Conservation (phyloP, 2,113 vertebrate species). For the Catagonus wagneri region DNA sequence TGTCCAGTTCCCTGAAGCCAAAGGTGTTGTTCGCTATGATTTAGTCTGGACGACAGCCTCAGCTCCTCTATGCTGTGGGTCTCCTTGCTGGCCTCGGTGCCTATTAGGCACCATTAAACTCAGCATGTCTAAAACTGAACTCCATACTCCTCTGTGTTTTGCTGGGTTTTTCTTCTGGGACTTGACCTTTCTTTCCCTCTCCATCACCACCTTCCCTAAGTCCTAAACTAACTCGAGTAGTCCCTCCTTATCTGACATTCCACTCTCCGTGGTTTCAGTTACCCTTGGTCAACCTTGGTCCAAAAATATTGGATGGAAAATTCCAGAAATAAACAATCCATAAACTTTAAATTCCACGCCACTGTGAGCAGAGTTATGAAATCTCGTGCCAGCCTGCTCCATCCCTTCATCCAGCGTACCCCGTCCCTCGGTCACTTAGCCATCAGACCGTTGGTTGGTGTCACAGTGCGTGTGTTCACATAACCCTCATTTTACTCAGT, state of each 20-base stretch:
- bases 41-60: not conserved
- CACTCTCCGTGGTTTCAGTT: not conserved
- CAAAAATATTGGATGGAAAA: not conserved
- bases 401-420: not conserved
- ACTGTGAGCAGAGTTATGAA: not conserved
- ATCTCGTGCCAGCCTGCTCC: not conserved
- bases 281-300: not conserved
- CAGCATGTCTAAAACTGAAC: not conserved
- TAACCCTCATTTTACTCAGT: not conserved
- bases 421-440: not conserved
- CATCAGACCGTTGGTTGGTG: accelerated
- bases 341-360: not conserved
- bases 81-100: not conserved
- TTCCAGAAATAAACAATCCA: not conserved
- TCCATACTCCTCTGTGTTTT: not conserved
- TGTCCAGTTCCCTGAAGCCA: not conserved
- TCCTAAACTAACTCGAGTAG: not conserved
- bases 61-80: not conserved
- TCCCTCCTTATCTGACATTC: not conserved
- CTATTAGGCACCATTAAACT: not conserved
- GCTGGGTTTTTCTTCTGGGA: not conserved
- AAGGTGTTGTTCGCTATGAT: no score
- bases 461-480: not conserved
- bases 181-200: not conserved
- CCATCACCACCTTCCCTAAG: not conserved